phyloP scores from a whole-genome alignment of 2,113 vertebrate species.

The Scolopax mira region DNA sequence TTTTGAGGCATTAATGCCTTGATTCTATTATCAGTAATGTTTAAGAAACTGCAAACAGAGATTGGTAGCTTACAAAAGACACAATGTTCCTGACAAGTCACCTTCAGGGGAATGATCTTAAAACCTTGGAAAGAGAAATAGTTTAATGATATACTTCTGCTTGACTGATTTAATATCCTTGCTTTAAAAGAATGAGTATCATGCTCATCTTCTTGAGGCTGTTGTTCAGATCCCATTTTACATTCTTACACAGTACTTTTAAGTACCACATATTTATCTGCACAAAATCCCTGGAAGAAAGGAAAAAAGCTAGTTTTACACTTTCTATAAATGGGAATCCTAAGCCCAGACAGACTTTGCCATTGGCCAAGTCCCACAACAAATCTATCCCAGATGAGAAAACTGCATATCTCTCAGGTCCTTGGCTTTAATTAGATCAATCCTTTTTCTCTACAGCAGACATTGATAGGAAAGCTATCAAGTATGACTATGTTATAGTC shows the following conservation, averaged over 20 bases:
- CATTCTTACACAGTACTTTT: neutral
- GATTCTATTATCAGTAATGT: neutral
- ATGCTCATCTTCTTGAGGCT: neutral
- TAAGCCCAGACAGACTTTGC: neutral
- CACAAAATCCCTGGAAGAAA: neutral
- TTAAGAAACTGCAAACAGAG: neutral
- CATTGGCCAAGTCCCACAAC: neutral
- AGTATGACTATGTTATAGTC: neutral
- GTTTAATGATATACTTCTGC: slow-evolving; percentile 16
- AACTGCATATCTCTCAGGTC: neutral
- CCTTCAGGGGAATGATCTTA: slow-evolving; percentile 22
- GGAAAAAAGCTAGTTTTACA: neutral
- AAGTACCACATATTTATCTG: neutral
- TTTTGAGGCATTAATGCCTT: neutral
- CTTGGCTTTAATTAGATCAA: neutral
- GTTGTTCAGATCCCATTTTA: slow-evolving; percentile 11
- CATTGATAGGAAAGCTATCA: neutral
- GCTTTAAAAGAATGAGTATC: slow-evolving; percentile 3
- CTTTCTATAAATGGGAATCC: neutral
- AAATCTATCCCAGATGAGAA: neutral
- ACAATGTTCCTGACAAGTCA: neutral
- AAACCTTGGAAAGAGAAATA: neutral
- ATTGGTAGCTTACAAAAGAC: neutral
- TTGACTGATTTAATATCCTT: slow-evolving; percentile 37
- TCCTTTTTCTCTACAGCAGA: neutral